Evolutionary conservation across 2,113 vertebrate species (phyloP), one percentile per base, ranked within the genome.

Genomic region (Salvelinus sp.): DNA sequence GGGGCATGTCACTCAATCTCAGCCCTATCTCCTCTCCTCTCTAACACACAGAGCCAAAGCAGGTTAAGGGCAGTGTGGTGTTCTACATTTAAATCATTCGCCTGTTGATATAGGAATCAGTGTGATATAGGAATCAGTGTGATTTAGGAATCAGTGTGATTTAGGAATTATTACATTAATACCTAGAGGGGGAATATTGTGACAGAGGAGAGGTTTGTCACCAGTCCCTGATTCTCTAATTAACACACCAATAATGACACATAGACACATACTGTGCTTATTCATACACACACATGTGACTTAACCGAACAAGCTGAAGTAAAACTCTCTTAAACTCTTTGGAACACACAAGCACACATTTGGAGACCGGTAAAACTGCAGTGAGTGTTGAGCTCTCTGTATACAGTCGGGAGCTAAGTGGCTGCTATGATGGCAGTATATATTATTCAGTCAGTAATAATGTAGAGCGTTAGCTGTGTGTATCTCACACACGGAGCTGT

Each of bases 401-500:
- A 50, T 16, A 50, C 3, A 50, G 48, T 50, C 12, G 22, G 18
- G 58, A 60, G 58, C 58, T n/a, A 79, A 7, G 75, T 76, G 66
- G 79, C 79, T 87, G 64, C 7, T 22, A 62, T 22, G n/a, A 62
- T 22, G 58, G n/a, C 6, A 62, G 58, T 62, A 62, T 62, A 22
- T 62, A 62, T 62, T 62, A 62, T 62, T 62, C n/a, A 62, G 20
- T 3, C 58, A 62, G 58, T 62, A 22, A 50, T 70, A 73, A 74
- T 78, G 80, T 81, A 69, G 58, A 62, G 58, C 6, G 58, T 62
- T 7, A 62, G n/a, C 5, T 67, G 65, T 66, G 25, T 66, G 22
- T 28, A 30, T 67, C 28, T 84, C 77, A 87, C 74, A 79, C 78
- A 82, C 80, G 74, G 71, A 79, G 66, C 54, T 16, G 7, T 62